Conservation (phyloP, 1,140 invertebrate genomes). For the Notospermus geniculatus region DNA sequence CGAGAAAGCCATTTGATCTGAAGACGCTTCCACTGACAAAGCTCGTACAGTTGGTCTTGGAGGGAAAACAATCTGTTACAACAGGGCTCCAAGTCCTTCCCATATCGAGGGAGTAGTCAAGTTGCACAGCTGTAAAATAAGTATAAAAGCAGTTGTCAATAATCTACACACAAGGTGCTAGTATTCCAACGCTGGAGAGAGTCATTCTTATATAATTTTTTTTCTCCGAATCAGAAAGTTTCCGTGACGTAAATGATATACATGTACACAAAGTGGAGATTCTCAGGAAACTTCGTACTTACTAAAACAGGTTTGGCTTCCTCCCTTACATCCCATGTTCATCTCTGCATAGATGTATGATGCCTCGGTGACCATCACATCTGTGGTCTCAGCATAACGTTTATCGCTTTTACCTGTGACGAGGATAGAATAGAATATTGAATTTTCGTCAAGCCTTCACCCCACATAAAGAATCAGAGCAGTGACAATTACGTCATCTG, state of each 20-base stretch:
- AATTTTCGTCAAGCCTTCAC: too few species aligned
- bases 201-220: too few species aligned
- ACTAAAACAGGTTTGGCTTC: background rate
- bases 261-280: too few species aligned
- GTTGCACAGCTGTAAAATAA: conserved; percentile 34
- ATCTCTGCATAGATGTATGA: conserved; percentile 55
- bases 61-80: conserved; percentile 37
- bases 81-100: conserved; percentile 48
- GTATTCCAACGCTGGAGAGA: too few species aligned
- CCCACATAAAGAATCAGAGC: too few species aligned
- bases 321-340: conserved; percentile 49
- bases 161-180: background rate
- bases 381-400: conserved; percentile 56
- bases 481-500: too few species aligned
- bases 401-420: conserved; percentile 40
- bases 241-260: too few species aligned
- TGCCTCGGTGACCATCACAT: conserved; percentile 48
- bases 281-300: too few species aligned
- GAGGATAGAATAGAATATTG: too few species aligned
- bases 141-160: too few species aligned
- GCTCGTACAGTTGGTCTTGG: conserved; percentile 38
- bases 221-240: too few species aligned
- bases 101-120: conserved; percentile 47
- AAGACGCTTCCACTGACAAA: conserved; percentile 32
- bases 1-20: conserved; percentile 37